A percentile compares a stretch with the other conserved stretches of the same genome.
Evolutionary conservation across 2,888 invertebrate genomes (phyloP).

Genomic region (Trissonchulus latispiculum): DNA sequence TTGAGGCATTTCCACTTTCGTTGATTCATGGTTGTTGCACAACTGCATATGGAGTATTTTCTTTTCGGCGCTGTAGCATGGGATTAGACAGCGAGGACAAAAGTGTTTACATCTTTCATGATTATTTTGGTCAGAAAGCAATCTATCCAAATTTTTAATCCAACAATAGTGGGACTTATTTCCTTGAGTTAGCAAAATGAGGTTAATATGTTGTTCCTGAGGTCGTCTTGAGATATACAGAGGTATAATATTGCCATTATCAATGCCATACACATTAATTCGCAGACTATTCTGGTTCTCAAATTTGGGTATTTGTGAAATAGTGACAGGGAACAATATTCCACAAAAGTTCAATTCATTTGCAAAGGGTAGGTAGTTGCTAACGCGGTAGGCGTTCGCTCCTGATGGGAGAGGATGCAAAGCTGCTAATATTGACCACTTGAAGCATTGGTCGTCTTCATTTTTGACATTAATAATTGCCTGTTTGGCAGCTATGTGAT

Average conservation of each 20-base stretch:
- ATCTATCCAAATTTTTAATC: too few species aligned
- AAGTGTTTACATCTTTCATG: neutral
- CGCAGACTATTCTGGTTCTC: neutral
- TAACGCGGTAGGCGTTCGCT: neutral
- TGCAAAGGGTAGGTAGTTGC: neutral
- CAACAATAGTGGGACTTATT: too few species aligned
- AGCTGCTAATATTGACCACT: neutral
- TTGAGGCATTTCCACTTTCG: too few species aligned
- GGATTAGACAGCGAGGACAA: too few species aligned
- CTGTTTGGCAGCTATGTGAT: neutral
- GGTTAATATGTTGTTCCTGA: neutral
- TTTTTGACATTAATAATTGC: neutral
- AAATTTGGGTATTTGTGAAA: neutral
- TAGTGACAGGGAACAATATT: neutral
- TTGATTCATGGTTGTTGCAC: too few species aligned
- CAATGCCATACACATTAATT: neutral
- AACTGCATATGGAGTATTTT: neutral
- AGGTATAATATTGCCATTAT: neutral
- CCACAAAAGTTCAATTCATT: neutral
- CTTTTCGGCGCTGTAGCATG: too few species aligned
- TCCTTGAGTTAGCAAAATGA: neutral
- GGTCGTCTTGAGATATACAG: neutral
- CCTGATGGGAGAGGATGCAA: neutral
- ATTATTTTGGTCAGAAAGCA: neutral
- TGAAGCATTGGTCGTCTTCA: neutral